Percentiles rank a stretch among this genome's conserved stretches.
Conservation (phyloP, 2,113 vertebrate species). For the Alces alces region DNA sequence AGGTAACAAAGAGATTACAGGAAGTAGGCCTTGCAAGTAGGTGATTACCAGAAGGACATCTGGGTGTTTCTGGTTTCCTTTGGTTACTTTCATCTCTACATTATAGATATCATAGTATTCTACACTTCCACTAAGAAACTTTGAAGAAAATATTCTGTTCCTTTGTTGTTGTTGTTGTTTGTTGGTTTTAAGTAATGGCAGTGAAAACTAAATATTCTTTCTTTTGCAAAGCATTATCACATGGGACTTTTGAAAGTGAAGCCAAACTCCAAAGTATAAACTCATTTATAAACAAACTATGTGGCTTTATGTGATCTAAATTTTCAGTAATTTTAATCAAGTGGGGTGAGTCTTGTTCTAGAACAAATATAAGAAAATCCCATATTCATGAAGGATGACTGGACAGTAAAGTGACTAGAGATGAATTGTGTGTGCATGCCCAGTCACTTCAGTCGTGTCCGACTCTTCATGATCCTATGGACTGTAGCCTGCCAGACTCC, state of each 20-base stretch:
- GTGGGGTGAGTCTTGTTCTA: neutral
- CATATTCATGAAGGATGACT: neutral
- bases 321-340: neutral
- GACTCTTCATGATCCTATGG: neutral
- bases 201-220: neutral
- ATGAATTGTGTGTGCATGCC: neutral
- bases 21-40: neutral
- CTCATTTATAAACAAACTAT: neutral
- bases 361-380: neutral
- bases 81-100: neutral
- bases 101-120: neutral
- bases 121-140: neutral
- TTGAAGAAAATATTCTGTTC: neutral
- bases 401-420: neutral
- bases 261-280: neutral
- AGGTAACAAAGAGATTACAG: too few relatives aligned
- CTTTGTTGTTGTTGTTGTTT: neutral
- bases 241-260: neutral
- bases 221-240: neutral
- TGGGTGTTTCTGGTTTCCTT: neutral
- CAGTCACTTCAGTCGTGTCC: accelerated
- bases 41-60: neutral
- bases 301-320: neutral
- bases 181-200: neutral
- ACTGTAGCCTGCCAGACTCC: neutral